These are phyloP conservation scores for Lepas anatifera DNA, from an alignment of 2,888 invertebrate species.

Conservation along the genomic window DNA sequence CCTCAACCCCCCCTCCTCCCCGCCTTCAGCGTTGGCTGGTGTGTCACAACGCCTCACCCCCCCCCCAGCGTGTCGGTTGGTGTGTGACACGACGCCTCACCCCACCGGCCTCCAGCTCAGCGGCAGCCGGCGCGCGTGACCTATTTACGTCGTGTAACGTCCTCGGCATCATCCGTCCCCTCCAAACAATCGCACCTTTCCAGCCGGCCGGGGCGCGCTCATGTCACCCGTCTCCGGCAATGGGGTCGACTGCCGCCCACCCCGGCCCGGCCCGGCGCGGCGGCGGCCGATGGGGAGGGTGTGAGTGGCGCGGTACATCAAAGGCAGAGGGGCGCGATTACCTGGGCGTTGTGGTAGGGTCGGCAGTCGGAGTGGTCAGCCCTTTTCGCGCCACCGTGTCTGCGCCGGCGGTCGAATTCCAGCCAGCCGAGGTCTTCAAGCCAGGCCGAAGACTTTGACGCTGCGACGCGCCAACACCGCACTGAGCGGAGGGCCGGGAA, in stretches of 20 bases:
- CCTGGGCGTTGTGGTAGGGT: neutral
- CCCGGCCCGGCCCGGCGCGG: neutral
- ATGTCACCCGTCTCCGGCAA: neutral
- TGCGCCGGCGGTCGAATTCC: too few relatives aligned
- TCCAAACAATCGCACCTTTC: conserved; percentile 5
- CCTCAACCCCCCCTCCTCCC: too few relatives aligned
- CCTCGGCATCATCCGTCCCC: neutral
- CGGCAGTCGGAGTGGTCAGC: neutral
- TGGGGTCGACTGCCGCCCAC: neutral
- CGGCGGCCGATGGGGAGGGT: neutral
- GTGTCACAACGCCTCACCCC: too few relatives aligned
- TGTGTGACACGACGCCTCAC: too few relatives aligned
- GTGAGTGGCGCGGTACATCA: neutral
- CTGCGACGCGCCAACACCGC: neutral
- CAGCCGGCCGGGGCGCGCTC: neutral
- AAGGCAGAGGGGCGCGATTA: neutral
- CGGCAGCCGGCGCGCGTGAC: neutral
- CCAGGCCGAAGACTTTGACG: neutral
- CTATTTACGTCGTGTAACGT: neutral
- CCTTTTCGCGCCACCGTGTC: neutral
- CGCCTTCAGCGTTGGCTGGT: too few relatives aligned
- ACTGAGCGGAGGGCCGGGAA: too few relatives aligned
- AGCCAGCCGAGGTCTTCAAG: neutral
- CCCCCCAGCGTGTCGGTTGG: too few relatives aligned
- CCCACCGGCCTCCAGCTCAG: neutral